Conservation (phyloP, 2,888 invertebrate genomes). For the Rhingia campestris region DNA sequence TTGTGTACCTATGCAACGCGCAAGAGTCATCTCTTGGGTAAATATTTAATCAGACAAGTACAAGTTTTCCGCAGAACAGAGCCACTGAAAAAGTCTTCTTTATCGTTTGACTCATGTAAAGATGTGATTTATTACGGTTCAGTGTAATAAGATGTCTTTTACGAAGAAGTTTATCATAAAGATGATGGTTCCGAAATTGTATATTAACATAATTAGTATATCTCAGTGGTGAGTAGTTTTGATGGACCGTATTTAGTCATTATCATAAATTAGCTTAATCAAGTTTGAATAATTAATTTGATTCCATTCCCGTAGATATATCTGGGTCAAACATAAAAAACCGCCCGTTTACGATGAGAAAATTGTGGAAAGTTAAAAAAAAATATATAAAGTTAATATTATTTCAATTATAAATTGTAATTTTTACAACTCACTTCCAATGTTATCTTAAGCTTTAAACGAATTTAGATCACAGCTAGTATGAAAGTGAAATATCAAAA, state of each 20-base stretch:
- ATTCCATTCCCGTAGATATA: not conserved
- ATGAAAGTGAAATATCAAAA: conserved; percentile 9
- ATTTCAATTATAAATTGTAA: not conserved
- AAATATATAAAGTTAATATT: not conserved
- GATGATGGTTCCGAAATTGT: not conserved
- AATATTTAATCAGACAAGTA: conserved; percentile 37
- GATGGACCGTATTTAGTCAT: conserved; percentile 10
- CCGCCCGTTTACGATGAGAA: conserved; percentile 19
- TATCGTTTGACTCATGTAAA: not conserved
- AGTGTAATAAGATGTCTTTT: not conserved
- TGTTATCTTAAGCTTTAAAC: not conserved
- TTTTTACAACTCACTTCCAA: not conserved
- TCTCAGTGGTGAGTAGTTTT: not conserved
- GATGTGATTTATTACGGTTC: conserved; percentile 20
- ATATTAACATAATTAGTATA: conserved; percentile 6
- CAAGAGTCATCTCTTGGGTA: conserved; percentile 26
- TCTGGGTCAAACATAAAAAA: not conserved
- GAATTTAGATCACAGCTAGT: not conserved
- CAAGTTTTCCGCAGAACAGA: not conserved
- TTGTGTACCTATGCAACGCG: conserved; percentile 10
- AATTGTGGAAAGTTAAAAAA: conserved; percentile 16
- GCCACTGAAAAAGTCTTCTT: not conserved
- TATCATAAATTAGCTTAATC: conserved; percentile 28
- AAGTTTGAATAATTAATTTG: not conserved
- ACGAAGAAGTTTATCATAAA: not conserved